Evolutionary conservation across 2,797 vertebrate species (phyloP).

Genomic region (Urosaurus nigricauda): DNA sequence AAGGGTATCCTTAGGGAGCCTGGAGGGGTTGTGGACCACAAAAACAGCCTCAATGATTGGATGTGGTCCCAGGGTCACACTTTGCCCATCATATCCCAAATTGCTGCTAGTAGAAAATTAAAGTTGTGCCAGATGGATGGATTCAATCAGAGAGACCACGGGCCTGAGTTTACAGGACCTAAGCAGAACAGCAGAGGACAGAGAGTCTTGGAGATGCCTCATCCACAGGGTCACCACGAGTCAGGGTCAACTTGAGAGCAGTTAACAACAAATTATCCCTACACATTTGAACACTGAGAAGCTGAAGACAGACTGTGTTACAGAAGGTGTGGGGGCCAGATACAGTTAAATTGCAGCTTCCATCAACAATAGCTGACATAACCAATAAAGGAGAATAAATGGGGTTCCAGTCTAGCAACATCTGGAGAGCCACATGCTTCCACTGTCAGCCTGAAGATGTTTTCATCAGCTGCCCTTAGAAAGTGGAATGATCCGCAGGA

Average conservation of each 20-base stretch:
- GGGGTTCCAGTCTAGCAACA: no score
- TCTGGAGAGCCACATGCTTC: background rate
- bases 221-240: background rate
- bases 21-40: no score
- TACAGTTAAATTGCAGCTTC: background rate
- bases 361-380: background rate
- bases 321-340: background rate
- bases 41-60: no score
- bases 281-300: background rate
- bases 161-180: no score
- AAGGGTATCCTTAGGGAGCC: no score
- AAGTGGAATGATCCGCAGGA: no score
- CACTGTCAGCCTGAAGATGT: no score
- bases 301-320: background rate
- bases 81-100: background rate
- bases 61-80: background rate
- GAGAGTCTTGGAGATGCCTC: no score
- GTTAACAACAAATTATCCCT: background rate
- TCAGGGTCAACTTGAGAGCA: background rate
- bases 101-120: accelerated
- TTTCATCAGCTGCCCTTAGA: no score
- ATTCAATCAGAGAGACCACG: no score
- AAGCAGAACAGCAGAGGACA: no score
- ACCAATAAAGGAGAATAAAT: background rate
- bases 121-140: background rate